Conservation (phyloP, 1,140 invertebrate species). For the Euwallacea fornicatus region DNA sequence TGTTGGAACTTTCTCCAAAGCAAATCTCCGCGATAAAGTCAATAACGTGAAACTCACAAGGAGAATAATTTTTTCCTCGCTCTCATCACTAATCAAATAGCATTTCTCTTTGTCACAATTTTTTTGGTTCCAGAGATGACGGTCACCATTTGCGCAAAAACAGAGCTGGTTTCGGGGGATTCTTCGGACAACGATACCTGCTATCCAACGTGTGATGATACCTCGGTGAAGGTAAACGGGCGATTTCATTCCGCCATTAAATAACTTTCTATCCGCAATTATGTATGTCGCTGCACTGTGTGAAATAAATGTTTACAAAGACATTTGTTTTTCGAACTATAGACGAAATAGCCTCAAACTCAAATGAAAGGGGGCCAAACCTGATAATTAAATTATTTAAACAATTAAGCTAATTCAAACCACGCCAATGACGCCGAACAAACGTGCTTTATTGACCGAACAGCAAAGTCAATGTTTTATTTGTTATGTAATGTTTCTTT, state of each 20-base stretch:
- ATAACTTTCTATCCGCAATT: constrained; percentile 3
- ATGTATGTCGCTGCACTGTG: background rate
- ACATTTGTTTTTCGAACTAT: background rate
- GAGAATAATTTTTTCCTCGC: too few species aligned
- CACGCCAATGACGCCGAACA: too few species aligned
- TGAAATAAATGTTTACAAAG: background rate
- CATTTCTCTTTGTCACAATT: background rate
- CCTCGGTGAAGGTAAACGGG: constrained; percentile 14
- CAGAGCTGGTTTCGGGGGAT: constrained; percentile 27
- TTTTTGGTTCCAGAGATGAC: constrained; percentile 30
- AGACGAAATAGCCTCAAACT: background rate
- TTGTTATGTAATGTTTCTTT: background rate
- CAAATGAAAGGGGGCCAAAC: background rate
- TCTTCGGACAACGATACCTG: constrained; percentile 34
- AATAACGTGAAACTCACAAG: too few species aligned
- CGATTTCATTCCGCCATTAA: constrained; percentile 14
- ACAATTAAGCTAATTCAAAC: too few species aligned
- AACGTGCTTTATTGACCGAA: too few species aligned
- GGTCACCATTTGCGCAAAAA: constrained; percentile 30
- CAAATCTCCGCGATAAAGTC: too few species aligned
- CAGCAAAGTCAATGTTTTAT: too few species aligned
- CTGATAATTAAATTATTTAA: too few species aligned
- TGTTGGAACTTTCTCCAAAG: too few species aligned
- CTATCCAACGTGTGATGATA: constrained; percentile 21
- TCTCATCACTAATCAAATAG: background rate